Evolutionary conservation across 2,888 invertebrate genomes (phyloP), one percentile per base, ranked within the genome.

Genomic region (Orthonychiurus folsomi): DNA sequence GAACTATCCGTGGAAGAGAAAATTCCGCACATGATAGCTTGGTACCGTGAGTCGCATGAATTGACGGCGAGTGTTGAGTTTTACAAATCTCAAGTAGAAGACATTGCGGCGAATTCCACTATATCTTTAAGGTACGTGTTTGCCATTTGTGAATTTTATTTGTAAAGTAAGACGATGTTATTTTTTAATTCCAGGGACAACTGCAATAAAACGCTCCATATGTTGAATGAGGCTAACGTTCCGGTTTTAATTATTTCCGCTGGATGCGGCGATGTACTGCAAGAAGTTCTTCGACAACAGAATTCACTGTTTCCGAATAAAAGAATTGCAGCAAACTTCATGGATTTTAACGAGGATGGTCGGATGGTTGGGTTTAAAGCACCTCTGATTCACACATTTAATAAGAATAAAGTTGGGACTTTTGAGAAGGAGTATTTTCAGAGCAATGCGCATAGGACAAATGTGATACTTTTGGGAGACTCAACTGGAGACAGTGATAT

Each of bases 221-320:
- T 80, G 72, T 80, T 92, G 26, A 76, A 84, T 62, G 74, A 78
- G 0, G 78, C 82, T n/a, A 78, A 84, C 62, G 85, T 97, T 37
- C 97, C 96, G 0, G 81, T 95, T 60, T 78, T 97, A 65, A 89
- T 97, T 53, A 95, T 97, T 79, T 94, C 94, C 1, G 97, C 96
- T 5, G 97, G 97, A 0, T 81, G 94, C 15, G 95, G 95, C 0
- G 89, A 97, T 77, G 83, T 91, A 0, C 89, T 97, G 1, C 81
- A 86, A 24, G 86, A 87, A 1, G 84, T 91, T 27, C 79, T 97
- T 50, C 80, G 81, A 59, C 84, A 87, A 56, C 84, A 87, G 53
- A 79, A 84, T 60, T 83, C 87, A 3, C 76, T 86, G 61, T 79
- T 82, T 24, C 81, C 85, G 0, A 86, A 90, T 77, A 85, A 90